These are phyloP conservation scores for Podarcis muralis DNA, from an alignment of 2,113 vertebrate species.

Conservation along the genomic window DNA sequence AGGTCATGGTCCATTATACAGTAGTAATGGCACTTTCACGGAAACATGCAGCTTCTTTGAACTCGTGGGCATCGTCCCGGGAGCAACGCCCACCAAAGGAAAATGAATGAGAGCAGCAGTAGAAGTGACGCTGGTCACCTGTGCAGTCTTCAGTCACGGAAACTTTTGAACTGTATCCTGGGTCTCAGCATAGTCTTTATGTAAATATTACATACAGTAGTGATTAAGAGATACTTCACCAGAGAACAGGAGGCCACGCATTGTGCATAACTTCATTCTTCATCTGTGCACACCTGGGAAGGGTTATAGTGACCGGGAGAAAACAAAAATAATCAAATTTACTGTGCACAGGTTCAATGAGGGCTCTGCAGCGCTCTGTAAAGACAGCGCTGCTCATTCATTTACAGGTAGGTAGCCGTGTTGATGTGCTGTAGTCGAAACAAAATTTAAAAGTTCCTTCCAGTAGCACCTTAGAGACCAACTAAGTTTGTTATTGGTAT, in stretches of 20 bases:
- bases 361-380: fast-evolving
- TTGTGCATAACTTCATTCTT: slow-evolving; percentile 83
- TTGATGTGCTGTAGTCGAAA: no score
- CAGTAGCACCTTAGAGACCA: no score
- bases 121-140: slow-evolving; percentile 74
- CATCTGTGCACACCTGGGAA: slow-evolving; percentile 94
- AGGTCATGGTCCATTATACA: slow-evolving; percentile 77
- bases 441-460: no score
- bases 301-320: slow-evolving; percentile 10
- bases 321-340: not conserved
- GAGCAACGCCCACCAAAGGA: slow-evolving; percentile 82
- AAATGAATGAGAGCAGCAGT: slow-evolving; percentile 85
- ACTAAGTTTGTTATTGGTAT: no score
- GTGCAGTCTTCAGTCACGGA: slow-evolving; percentile 74
- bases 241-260: slow-evolving; percentile 61
- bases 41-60: slow-evolving; percentile 87
- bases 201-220: slow-evolving; percentile 92
- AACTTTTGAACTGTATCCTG: slow-evolving; percentile 52
- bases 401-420: no score
- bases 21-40: slow-evolving; percentile 86
- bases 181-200: slow-evolving; percentile 73
- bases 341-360: not conserved
- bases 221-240: slow-evolving; percentile 74
- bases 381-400: not conserved
- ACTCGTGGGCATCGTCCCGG: slow-evolving; percentile 77